Percentiles rank a stretch among this genome's conserved stretches.
Conservation (phyloP, 1,140 invertebrate genomes). For the Odontomachus brunneus region DNA sequence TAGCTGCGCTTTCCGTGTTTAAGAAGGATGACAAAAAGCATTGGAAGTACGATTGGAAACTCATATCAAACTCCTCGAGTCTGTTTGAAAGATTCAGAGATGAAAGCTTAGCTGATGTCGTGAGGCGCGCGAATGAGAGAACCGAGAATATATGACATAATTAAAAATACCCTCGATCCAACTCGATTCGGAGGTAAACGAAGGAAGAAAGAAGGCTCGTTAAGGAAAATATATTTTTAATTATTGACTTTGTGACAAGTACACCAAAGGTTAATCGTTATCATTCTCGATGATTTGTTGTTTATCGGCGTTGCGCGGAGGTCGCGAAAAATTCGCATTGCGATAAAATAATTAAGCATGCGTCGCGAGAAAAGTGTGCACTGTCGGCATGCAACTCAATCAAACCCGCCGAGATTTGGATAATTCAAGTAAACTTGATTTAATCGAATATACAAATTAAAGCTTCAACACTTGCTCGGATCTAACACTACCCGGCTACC, state of each 20-base stretch:
- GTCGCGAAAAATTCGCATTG: conserved; percentile 34
- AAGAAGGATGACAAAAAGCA: no score
- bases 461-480: no score
- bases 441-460: no score
- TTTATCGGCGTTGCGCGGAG: conserved; percentile 43
- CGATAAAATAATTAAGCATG: conserved; percentile 40
- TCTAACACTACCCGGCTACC: no score
- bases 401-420: not conserved
- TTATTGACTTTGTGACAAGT: conserved; percentile 30
- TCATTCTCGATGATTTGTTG: conserved; percentile 36
- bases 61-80: not conserved
- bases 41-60: no score
- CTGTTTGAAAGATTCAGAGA: not conserved
- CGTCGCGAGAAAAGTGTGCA: not conserved
- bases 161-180: conserved; percentile 34
- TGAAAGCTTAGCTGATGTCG: not conserved
- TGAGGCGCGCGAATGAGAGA: not conserved
- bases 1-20: not conserved
- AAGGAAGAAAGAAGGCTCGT: not conserved
- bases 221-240: conserved; percentile 38
- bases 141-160: conserved; percentile 39
- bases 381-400: not conserved
- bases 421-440: not conserved
- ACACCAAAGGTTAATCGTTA: conserved; percentile 63
- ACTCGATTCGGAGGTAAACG: not conserved